phyloP scores from a whole-genome alignment of 2,113 vertebrate genomes.

The Colinus virginianus region DNA sequence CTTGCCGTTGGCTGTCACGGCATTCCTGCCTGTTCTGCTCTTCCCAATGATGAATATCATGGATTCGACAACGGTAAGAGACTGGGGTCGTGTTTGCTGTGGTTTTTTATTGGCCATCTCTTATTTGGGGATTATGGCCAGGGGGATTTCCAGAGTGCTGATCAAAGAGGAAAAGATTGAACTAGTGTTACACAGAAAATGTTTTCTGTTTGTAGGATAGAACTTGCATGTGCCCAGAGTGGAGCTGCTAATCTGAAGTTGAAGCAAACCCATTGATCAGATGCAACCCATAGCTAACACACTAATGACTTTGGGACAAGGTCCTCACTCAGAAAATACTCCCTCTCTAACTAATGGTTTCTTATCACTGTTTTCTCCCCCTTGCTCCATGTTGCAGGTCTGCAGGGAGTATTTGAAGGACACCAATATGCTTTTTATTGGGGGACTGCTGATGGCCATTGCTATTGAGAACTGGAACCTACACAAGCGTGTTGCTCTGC shows the following conservation, averaged over 20 bases:
- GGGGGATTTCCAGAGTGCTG: neutral
- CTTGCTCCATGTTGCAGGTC: conserved; percentile 76
- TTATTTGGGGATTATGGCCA: neutral
- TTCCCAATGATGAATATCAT: conserved; percentile 94
- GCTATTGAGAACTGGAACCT: conserved; percentile 90
- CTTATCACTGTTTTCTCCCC: neutral
- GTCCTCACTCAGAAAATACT: neutral
- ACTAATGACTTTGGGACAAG: neutral
- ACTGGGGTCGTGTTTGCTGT: neutral
- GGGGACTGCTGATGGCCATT: conserved; percentile 90
- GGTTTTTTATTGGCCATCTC: neutral
- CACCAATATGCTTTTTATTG: conserved; percentile 91
- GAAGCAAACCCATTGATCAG: neutral
- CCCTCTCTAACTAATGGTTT: neutral
- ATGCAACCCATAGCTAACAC: no score
- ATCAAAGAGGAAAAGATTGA: neutral
- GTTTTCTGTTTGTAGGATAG: neutral
- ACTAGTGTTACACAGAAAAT: no score
- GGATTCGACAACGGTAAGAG: conserved; percentile 83
- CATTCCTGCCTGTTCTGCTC: conserved; percentile 87
- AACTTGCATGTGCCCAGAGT: neutral
- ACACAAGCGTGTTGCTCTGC: conserved; percentile 91
- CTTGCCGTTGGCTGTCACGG: conserved; percentile 89
- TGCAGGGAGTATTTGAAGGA: conserved; percentile 89
- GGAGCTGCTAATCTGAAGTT: conserved; percentile 7